Conservation (phyloP, 2,888 invertebrate species). For the Parelbella ahira region DNA sequence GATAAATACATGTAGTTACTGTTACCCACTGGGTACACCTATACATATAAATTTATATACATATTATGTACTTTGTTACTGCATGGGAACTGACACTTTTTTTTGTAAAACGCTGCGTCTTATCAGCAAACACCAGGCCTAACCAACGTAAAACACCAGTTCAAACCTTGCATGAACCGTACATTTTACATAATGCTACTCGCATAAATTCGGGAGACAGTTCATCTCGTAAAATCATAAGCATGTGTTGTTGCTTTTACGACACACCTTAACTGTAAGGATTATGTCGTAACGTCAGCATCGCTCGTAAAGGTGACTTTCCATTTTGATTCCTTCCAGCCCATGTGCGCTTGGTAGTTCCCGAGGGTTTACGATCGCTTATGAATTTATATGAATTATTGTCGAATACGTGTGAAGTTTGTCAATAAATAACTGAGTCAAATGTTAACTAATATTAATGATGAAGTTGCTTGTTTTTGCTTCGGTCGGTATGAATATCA, state of each 20-base stretch:
- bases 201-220: conserved; percentile 38
- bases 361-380: conserved; percentile 11
- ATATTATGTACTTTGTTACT: too few species aligned
- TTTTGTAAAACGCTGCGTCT: not conserved
- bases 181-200: conserved; percentile 29
- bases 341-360: conserved; percentile 10
- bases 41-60: too few species aligned
- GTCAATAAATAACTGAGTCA: too few species aligned
- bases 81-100: too few species aligned
- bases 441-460: too few species aligned
- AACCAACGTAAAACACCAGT: not conserved
- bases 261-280: conserved; percentile 36
- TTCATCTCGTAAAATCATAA: conserved; percentile 42
- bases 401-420: conserved; percentile 3
- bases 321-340: conserved; percentile 11
- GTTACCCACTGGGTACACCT: too few species aligned
- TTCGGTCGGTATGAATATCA: too few species aligned
- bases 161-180: conserved; percentile 3
- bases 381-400: conserved; percentile 18
- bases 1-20: too few species aligned
- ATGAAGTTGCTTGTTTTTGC: too few species aligned
- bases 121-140: not conserved
- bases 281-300: conserved; percentile 36
- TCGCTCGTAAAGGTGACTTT: conserved; percentile 36
- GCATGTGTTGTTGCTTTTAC: conserved; percentile 47